A percentile compares a stretch with the other conserved stretches of the same genome.
These are phyloP conservation scores for Endotricha flammealis DNA, from an alignment of 2,888 invertebrate genomes.

Conservation along the genomic window DNA sequence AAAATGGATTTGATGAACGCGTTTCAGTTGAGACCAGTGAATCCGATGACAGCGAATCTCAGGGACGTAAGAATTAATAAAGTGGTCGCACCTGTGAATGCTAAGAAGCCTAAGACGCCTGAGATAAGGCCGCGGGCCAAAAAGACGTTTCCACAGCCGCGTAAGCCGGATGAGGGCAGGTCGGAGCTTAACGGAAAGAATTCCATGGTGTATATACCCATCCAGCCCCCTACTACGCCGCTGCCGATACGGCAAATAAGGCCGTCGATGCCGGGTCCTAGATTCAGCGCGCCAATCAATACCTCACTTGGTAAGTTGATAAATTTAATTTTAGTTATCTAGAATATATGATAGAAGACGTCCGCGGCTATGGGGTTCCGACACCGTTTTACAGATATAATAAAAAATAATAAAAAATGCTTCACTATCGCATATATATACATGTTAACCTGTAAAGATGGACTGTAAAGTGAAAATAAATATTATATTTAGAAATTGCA, in stretches of 20 bases:
- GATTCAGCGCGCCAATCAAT: slow-evolving; percentile 19
- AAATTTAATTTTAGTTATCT: no score
- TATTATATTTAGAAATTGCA: no score
- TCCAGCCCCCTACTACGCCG: slow-evolving; percentile 61
- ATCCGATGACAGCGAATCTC: slow-evolving; percentile 33
- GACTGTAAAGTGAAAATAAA: no score
- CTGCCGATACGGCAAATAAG: slow-evolving; percentile 39
- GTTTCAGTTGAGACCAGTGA: slow-evolving; percentile 56
- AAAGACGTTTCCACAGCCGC: slow-evolving; percentile 63
- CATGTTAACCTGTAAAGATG: no score
- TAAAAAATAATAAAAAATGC: no score
- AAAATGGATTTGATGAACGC: slow-evolving; percentile 62
- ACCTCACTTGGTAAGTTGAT: slow-evolving; percentile 26
- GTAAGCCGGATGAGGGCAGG: slow-evolving; percentile 50
- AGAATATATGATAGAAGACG: no score
- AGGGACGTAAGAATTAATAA: slow-evolving; percentile 62
- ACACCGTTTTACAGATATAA: no score
- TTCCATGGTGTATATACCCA: slow-evolving; percentile 72
- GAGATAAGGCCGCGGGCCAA: slow-evolving; percentile 50
- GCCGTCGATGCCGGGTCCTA: slow-evolving; percentile 21
- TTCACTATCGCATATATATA: no score
- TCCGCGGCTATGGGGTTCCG: no score
- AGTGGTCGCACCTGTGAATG: slow-evolving; percentile 37
- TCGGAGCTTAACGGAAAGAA: slow-evolving; percentile 64
- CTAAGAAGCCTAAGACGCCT: slow-evolving; percentile 32